Percentiles rank a stretch among this genome's conserved stretches.
Evolutionary conservation across 2,797 vertebrate species (phyloP).

Genomic region (Danio choprae): DNA sequence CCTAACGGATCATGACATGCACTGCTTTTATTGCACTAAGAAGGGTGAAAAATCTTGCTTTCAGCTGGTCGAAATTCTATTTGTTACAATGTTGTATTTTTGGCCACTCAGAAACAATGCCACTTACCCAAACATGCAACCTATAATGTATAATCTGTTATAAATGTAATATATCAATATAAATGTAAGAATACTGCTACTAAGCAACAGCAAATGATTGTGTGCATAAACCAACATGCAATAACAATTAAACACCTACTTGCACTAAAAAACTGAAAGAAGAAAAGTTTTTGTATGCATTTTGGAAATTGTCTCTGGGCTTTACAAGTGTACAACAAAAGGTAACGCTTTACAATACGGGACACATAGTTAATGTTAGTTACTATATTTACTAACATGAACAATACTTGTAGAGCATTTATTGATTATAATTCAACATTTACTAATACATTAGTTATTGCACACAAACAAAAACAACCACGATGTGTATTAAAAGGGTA

Average conservation of each 20-base stretch:
- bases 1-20: not conserved
- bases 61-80: not conserved
- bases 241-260: constrained; percentile 25
- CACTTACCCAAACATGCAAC: not conserved
- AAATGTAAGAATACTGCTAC: not conserved
- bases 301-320: not conserved
- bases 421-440: no score
- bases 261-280: not conserved
- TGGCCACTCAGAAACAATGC: not conserved
- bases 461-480: no score
- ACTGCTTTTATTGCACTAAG: not conserved
- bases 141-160: not conserved
- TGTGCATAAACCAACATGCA: constrained; percentile 19
- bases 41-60: not conserved
- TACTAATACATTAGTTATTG: no score
- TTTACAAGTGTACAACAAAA: no score
- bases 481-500: no score
- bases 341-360: no score
- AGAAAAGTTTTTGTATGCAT: not conserved
- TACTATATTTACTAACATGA: no score
- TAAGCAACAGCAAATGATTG: not conserved
- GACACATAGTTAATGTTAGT: no score
- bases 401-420: no score
- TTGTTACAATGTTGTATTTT: not conserved
- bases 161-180: no score